Evolutionary conservation across 2,797 vertebrate genomes (phyloP).

Genomic region (Mormyrops boulengeri): DNA sequence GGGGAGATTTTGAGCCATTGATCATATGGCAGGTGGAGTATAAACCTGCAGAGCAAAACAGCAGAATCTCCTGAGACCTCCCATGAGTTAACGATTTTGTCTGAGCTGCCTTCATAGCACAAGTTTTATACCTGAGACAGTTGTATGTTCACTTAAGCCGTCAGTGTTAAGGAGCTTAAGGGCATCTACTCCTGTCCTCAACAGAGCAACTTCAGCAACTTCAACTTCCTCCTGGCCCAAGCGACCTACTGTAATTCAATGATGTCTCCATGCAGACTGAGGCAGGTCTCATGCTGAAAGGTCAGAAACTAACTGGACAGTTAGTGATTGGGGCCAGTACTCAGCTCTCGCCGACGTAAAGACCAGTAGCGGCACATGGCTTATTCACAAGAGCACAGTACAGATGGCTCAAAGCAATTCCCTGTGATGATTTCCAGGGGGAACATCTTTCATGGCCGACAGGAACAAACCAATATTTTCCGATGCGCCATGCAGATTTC

Average conservation of each 20-base stretch:
- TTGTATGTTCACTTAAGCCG: neutral
- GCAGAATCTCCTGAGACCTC: neutral
- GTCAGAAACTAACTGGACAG: neutral
- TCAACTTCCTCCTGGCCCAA: neutral
- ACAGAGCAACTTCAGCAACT: neutral
- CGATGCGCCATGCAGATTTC: constrained; percentile 36
- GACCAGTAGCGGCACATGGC: neutral
- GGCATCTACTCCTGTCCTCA: neutral
- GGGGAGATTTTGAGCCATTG: neutral
- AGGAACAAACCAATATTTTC: constrained; percentile 32
- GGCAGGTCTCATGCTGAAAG: neutral
- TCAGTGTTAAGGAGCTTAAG: neutral
- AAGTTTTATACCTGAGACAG: neutral
- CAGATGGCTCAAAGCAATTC: neutral
- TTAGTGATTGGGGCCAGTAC: neutral
- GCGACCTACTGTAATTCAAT: neutral
- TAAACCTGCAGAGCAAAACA: neutral
- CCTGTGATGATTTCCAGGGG: constrained; percentile 16
- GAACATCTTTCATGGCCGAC: constrained; percentile 34
- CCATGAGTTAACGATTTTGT: neutral
- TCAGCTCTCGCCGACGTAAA: neutral
- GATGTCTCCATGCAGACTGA: neutral
- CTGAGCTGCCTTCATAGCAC: neutral
- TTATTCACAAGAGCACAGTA: neutral
- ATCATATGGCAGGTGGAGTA: neutral